phyloP scores from a whole-genome alignment of 1,140 invertebrate genomes.

The Diorhabda sublineata region DNA sequence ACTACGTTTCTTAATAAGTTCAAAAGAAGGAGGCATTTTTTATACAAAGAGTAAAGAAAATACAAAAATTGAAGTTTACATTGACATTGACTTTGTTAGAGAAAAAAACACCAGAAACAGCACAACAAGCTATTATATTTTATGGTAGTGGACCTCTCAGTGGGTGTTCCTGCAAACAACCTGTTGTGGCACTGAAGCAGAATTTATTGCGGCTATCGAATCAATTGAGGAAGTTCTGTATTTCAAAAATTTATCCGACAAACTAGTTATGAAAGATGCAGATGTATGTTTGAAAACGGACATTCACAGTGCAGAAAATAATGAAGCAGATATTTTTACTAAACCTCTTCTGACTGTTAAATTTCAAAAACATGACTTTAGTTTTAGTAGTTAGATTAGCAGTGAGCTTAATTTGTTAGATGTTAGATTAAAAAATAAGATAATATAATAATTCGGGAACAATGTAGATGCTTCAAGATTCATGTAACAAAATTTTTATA shows the following conservation, averaged over 20 bases:
- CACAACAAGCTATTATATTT: slow-evolving; percentile 4
- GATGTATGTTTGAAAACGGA: slow-evolving; percentile 13
- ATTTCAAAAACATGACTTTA: no score
- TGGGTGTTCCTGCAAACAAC: slow-evolving; percentile 11
- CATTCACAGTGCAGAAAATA: slow-evolving; percentile 8
- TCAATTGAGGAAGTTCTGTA: slow-evolving; percentile 8
- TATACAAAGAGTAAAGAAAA: no score
- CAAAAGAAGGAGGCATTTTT: no score
- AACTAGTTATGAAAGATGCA: not conserved
- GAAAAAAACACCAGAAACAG: slow-evolving; percentile 12
- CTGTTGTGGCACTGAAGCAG: slow-evolving; percentile 1
- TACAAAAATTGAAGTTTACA: not conserved
- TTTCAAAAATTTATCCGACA: slow-evolving; percentile 8
- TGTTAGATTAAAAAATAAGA: no score
- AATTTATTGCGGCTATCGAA: slow-evolving; percentile 12
- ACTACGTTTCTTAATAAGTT: no score
- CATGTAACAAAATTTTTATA: no score
- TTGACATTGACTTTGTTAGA: slow-evolving; percentile 7
- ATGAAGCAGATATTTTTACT: slow-evolving; percentile 12
- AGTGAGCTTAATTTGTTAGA: no score
- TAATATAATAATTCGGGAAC: no score
- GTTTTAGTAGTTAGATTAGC: no score
- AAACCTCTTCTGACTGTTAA: not conserved
- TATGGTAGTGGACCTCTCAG: not conserved
- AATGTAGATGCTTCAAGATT: no score